phyloP scores from a whole-genome alignment of 2,797 vertebrate species.

The Phalloptychus januarius region DNA sequence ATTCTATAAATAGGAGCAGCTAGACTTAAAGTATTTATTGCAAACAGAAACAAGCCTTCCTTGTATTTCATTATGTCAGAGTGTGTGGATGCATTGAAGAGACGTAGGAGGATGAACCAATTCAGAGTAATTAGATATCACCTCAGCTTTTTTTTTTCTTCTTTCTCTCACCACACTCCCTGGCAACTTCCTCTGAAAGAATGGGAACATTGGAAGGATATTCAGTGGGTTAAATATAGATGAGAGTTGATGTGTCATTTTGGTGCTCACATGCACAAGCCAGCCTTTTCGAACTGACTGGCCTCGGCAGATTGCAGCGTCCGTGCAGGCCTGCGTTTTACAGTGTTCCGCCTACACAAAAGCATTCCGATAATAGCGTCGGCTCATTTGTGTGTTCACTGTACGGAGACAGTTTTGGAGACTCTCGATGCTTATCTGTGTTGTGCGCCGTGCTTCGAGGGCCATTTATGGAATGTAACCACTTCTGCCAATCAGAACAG shows the following conservation, averaged over 20 bases:
- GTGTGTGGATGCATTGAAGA: conserved; percentile 59
- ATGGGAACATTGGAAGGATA: conserved; percentile 71
- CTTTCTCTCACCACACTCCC: conserved; percentile 61
- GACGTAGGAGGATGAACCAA: conserved; percentile 67
- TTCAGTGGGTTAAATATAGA: conserved; percentile 77
- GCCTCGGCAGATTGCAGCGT: conserved; percentile 58
- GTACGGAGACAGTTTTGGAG: conserved; percentile 37
- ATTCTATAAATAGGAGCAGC: conserved; percentile 62
- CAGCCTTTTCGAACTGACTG: conserved; percentile 53
- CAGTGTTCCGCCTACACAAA: conserved; percentile 57
- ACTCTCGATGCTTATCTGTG: conserved; percentile 33
- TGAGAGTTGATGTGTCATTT: conserved; percentile 70
- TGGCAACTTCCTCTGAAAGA: conserved; percentile 67
- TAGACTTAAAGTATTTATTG: conserved; percentile 62
- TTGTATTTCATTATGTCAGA: conserved; percentile 69
- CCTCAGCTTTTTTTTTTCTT: conserved; percentile 67
- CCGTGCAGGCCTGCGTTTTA: conserved; percentile 36
- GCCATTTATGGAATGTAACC: conserved; percentile 28
- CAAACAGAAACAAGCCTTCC: conserved; percentile 34
- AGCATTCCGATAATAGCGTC: conserved; percentile 26
- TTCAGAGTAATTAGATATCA: conserved; percentile 74
- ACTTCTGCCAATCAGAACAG: conserved; percentile 28
- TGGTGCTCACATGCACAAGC: conserved; percentile 53
- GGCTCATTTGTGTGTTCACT: conserved; percentile 50
- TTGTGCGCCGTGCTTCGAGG: conserved; percentile 28